Percentiles rank a stretch among this genome's conserved stretches.
These are phyloP conservation scores for Tortricodes alternella DNA, from an alignment of 2,888 invertebrate genomes.

Conservation along the genomic window DNA sequence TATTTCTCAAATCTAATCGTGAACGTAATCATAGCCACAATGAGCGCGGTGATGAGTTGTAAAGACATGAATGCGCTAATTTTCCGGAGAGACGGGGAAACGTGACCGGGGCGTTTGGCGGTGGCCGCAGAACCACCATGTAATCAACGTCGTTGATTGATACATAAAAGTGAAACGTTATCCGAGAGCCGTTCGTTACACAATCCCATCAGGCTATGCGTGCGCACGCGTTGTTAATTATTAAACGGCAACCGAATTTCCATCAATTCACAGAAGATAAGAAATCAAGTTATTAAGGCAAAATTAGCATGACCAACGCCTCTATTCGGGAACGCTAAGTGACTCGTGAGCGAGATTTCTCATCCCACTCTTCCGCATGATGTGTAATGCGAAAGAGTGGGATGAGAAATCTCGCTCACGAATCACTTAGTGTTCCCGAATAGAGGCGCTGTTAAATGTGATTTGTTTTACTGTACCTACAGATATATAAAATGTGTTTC, in stretches of 20 bases:
- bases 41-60: slow-evolving; percentile 58
- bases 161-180: slow-evolving; percentile 22
- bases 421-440: too few relatives aligned
- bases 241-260: neutral
- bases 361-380: too few relatives aligned
- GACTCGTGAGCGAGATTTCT: too few relatives aligned
- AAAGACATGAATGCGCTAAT: slow-evolving; percentile 56
- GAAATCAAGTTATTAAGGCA: too few relatives aligned
- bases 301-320: too few relatives aligned
- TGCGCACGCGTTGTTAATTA: neutral
- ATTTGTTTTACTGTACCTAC: too few relatives aligned
- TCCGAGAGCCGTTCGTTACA: slow-evolving; percentile 10
- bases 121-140: slow-evolving; percentile 49
- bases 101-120: slow-evolving; percentile 63
- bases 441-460: too few relatives aligned
- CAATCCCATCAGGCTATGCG: slow-evolving; percentile 2
- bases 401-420: too few relatives aligned
- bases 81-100: slow-evolving; percentile 50
- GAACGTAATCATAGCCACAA: slow-evolving; percentile 65
- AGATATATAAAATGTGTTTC: too few relatives aligned
- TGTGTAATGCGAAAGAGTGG: too few relatives aligned
- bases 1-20: slow-evolving; percentile 45
- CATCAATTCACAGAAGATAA: too few relatives aligned
- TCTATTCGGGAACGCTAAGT: too few relatives aligned
- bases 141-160: slow-evolving; percentile 32